Evolutionary conservation across 2,797 vertebrate genomes (phyloP).

Genomic region (Zonotrichia albicollis): DNA sequence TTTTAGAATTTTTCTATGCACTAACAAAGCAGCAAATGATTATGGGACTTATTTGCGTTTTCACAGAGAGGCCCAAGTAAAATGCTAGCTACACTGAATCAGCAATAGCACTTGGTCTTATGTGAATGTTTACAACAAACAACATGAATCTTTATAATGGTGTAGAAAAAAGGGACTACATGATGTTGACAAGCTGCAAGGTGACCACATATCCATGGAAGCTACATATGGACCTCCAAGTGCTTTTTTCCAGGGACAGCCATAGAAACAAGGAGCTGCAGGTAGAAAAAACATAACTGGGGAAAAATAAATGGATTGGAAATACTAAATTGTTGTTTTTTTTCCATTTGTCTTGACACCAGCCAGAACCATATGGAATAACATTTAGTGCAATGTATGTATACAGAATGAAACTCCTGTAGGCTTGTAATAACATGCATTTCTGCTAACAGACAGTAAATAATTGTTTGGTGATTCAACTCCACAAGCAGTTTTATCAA

Average conservation of each 20-base stretch:
- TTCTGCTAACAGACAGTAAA: neutral
- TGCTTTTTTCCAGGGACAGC: neutral
- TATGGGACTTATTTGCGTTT: neutral
- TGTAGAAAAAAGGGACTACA: neutral
- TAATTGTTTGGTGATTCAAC: neutral
- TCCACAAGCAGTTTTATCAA: neutral
- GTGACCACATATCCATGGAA: rapidly evolving
- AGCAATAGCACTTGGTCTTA: neutral
- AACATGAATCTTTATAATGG: neutral
- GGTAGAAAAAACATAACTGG: neutral
- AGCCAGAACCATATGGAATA: neutral
- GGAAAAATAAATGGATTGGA: neutral
- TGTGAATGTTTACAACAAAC: neutral
- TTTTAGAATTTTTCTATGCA: neutral
- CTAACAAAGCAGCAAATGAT: neutral
- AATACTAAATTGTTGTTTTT: neutral
- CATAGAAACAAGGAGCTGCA: neutral
- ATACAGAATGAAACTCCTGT: neutral
- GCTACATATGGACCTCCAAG: neutral
- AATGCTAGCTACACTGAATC: neutral
- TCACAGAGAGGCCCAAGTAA: neutral
- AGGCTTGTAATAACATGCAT: neutral
- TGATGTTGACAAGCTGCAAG: neutral
- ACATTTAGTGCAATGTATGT: neutral
- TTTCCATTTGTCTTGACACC: neutral